Percentiles rank a stretch among this genome's conserved stretches.
Conservation (phyloP, 1,140 invertebrate genomes). For the Subanguina moxae region DNA sequence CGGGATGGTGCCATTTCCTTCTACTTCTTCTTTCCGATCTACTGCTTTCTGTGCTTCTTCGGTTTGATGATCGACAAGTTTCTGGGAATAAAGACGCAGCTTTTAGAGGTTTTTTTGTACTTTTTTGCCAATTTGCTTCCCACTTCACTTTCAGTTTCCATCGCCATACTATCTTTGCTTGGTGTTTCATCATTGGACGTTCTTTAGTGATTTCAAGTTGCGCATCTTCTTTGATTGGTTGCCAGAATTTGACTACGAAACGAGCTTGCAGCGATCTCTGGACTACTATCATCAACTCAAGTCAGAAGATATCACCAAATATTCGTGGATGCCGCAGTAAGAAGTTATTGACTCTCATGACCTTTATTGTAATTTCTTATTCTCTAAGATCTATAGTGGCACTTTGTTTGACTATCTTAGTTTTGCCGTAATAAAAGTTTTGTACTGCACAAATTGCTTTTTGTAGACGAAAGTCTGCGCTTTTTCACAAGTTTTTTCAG, state of each 20-base stretch:
- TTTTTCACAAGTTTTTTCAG: no score
- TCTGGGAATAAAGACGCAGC: constrained; percentile 7
- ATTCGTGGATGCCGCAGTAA: constrained; percentile 24
- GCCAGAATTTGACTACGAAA: constrained; percentile 21
- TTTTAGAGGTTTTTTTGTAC: constrained; percentile 4
- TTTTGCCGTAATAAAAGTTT: no score
- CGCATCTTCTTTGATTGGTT: constrained; percentile 37
- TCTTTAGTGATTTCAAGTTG: constrained; percentile 41
- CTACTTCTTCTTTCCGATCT: constrained; percentile 36
- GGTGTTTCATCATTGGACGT: constrained; percentile 47
- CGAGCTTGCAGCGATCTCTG: constrained; percentile 34
- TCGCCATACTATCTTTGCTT: constrained; percentile 37
- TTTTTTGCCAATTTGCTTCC: background rate
- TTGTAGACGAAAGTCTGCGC: no score
- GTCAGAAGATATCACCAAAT: constrained; percentile 16
- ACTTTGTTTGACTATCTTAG: no score
- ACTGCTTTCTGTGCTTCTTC: constrained; percentile 29
- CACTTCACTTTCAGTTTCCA: constrained; percentile 30
- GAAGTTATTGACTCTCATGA: background rate
- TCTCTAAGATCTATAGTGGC: no score
- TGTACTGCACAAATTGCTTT: no score
- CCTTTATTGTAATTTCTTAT: no score
- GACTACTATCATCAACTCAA: constrained; percentile 32
- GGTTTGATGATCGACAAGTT: background rate
- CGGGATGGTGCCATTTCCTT: constrained; percentile 22